Evolutionary conservation across 2,797 vertebrate species (phyloP).

Genomic region (Galago senegalensis): DNA sequence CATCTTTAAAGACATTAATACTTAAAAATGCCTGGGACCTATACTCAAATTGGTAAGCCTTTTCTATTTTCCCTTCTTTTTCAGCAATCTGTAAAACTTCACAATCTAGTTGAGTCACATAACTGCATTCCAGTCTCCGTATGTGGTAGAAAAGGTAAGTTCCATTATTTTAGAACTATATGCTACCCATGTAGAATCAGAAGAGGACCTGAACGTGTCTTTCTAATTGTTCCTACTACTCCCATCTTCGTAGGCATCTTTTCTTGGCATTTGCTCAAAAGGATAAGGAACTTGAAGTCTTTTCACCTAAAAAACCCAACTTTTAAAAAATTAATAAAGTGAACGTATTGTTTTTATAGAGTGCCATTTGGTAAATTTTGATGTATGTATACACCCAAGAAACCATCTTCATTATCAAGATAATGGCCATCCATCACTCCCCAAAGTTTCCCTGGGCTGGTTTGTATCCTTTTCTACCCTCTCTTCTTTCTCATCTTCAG

Average conservation of each 20-base stretch:
- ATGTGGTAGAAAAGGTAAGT: constrained; percentile 89
- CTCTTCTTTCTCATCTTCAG: too few relatives aligned
- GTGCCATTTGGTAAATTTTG: background rate
- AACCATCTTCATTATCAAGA: background rate
- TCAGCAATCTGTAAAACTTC: constrained; percentile 92
- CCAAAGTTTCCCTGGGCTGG: background rate
- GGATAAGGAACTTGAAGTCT: background rate
- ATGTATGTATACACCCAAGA: background rate
- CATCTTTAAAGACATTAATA: background rate
- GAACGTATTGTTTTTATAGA: background rate
- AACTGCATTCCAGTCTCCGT: constrained; percentile 89
- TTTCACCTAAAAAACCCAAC: background rate
- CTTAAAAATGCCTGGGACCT: background rate
- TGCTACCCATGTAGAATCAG: constrained; percentile 16
- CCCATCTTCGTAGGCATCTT: background rate
- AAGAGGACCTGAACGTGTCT: constrained; percentile 32
- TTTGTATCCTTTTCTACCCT: background rate
- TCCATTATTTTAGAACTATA: constrained; percentile 45
- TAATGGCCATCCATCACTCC: background rate
- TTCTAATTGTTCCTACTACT: background rate
- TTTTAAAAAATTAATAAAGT: background rate
- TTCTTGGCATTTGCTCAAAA: constrained; percentile 40
- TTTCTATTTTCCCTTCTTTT: constrained; percentile 84
- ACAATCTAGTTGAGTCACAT: constrained; percentile 91
- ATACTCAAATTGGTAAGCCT: constrained; percentile 54